Base-by-base conservation (phyloP, 1,140 invertebrate species). In the Philotrypesis tridentata region DNA sequence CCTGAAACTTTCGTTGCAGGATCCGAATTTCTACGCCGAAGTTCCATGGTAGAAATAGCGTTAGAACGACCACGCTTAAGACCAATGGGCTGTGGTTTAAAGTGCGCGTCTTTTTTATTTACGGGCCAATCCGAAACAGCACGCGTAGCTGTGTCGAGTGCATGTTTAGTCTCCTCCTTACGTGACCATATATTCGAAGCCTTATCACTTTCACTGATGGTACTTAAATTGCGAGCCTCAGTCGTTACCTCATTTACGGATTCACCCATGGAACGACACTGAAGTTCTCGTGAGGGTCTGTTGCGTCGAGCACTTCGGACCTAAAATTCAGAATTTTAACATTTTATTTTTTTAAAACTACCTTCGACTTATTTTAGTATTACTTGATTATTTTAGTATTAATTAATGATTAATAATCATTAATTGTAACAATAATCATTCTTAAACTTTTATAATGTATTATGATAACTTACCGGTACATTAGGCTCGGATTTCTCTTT, bases 1-100 rank as follows among this genome's bases (percentile, higher is more conserved):
- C 87, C 89, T 0, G 89, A 91, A 37, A 90, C 83, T 80, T 93
- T 93, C 0, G 94, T 94, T 6, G 95, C 95, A 6, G 95, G 95
- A 92, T 96, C 95, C 2, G 95, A 95, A 87, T 96, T 96, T 78
- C 95, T 90, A 29, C 95, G 91, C 63, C 94, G 92, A 68, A 95
- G 87, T 80, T 95, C 93, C 79, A 93, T 86, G 17, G 87, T 91
- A 27, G 90, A 88, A 60, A 92, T 90, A 9, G 91, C 91, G 40
- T 91, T 92, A 0, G 89, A 91, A 79, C 92, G 86, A 73, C 89
- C 88, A 6, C 93, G 90, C 88, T 93, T 94, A 12, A 48, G 55
- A 23, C 91, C 89, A 25, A 91, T 87, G 60, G 89, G 86, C 37
- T 88, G 87, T 6, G 78, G 82, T 55, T 84, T 90, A 14, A 86